phyloP scores from a whole-genome alignment of 2,888 invertebrate species.

The Leucophenga maculata region DNA sequence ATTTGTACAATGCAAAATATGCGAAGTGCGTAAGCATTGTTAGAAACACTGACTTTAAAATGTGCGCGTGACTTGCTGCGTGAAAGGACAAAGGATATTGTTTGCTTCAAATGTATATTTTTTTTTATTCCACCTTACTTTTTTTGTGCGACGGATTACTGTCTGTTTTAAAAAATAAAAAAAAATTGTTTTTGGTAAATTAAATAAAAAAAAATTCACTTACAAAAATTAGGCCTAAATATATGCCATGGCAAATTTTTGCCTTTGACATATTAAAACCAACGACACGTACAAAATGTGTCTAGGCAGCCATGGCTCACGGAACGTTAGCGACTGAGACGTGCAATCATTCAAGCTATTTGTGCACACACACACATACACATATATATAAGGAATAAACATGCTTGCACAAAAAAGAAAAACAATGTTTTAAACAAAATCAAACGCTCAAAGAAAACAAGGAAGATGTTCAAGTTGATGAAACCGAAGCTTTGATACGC shows the following conservation, averaged over 20 bases:
- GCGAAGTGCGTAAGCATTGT: background rate
- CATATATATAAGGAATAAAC: background rate
- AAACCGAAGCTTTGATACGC: no score
- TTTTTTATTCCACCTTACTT: no score
- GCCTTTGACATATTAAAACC: constrained; percentile 1
- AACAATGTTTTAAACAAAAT: background rate
- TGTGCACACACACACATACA: background rate
- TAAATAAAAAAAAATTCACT: constrained; percentile 20
- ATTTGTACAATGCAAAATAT: background rate
- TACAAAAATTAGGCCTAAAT: constrained; percentile 15
- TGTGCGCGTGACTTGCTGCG: background rate
- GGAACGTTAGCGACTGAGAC: no score
- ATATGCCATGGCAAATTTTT: background rate
- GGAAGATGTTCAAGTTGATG: no score
- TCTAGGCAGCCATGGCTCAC: background rate
- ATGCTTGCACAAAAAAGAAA: no score
- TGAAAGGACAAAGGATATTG: no score
- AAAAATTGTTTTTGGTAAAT: no score
- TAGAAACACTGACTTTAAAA: constrained; percentile 1
- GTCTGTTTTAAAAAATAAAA: constrained; percentile 7
- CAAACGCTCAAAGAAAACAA: background rate
- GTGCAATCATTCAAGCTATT: constrained; percentile 2
- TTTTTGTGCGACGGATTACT: no score
- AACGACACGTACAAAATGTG: constrained; percentile 20
- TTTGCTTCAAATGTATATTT: no score